Conservation (phyloP, 1,140 invertebrate genomes). For the Drosophila grimshawi region DNA sequence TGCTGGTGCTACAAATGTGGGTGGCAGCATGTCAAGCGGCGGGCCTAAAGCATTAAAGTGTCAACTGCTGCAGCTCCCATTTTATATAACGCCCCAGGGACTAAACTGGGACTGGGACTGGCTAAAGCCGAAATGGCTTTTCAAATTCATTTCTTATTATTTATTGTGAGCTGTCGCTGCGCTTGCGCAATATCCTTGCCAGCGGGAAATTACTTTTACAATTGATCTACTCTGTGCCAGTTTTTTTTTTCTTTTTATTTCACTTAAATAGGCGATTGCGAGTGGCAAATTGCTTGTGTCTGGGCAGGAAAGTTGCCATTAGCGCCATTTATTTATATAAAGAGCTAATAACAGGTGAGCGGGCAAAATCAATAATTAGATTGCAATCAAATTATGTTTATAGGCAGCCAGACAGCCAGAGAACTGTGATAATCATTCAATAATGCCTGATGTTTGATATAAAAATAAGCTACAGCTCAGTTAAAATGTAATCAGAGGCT, state of each 20-base stretch:
- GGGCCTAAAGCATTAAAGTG: conserved; percentile 15
- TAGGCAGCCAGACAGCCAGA: conserved; percentile 4
- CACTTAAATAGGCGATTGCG: conserved; percentile 49
- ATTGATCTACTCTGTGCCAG: conserved; percentile 61
- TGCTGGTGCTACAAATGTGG: conserved; percentile 23
- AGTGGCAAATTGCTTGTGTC: conserved; percentile 54
- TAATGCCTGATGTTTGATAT: neutral
- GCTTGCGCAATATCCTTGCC: conserved; percentile 69
- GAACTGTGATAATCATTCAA: conserved; percentile 26
- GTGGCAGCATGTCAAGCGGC: conserved; percentile 34
- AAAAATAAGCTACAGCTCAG: conserved; percentile 11
- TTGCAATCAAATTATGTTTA: conserved; percentile 36
- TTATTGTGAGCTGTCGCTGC: conserved; percentile 11
- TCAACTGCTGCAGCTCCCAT: conserved; percentile 13
- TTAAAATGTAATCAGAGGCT: neutral
- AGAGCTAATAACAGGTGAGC: conserved; percentile 66
- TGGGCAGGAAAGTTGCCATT: conserved; percentile 66
- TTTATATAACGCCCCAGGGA: conserved; percentile 28
- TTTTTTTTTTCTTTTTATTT: conserved; percentile 27
- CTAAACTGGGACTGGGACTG: neutral
- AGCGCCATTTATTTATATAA: conserved; percentile 72
- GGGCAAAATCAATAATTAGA: conserved; percentile 36
- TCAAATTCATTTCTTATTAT: conserved; percentile 56
- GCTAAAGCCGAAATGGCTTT: conserved; percentile 21
- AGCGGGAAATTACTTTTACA: conserved; percentile 72